phyloP scores from a whole-genome alignment of 1,140 invertebrate species.

The Platyscapa corneri region DNA sequence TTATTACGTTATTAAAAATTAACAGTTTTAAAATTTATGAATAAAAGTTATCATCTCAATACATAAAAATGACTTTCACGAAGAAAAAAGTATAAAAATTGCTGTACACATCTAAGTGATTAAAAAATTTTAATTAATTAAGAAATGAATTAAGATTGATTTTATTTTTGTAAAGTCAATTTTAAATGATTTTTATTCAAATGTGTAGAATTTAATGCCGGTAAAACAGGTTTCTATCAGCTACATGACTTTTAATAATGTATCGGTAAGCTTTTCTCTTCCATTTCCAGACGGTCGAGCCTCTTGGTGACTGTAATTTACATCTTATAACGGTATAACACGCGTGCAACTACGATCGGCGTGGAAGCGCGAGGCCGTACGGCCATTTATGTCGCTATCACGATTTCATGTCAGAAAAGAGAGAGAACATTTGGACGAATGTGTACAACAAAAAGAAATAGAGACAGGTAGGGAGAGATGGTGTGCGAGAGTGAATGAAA shows the following conservation, averaged over 20 bases:
- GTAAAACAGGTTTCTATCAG: conserved; percentile 2
- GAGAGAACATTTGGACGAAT: not conserved
- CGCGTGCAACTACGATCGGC: not conserved
- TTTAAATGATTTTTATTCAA: not conserved
- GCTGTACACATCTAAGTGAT: too few species aligned
- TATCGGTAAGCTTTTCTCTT: not conserved
- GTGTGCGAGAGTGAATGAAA: too few species aligned
- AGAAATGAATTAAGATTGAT: too few species aligned
- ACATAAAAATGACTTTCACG: too few species aligned
- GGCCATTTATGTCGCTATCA: conserved; percentile 43
- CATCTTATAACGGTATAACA: conserved; percentile 39
- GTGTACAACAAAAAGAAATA: not conserved
- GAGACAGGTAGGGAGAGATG: not conserved
- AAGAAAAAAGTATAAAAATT: too few species aligned
- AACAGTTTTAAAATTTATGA: too few species aligned
- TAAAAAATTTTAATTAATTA: too few species aligned
- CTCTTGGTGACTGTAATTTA: conserved; percentile 28
- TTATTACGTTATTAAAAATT: too few species aligned
- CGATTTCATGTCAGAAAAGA: conserved; percentile 6
- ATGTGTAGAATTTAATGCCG: not conserved
- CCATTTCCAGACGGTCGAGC: not conserved
- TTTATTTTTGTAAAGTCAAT: too few species aligned
- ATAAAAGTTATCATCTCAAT: too few species aligned
- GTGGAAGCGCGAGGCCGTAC: not conserved
- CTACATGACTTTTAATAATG: not conserved